phyloP scores from a whole-genome alignment of 2,888 invertebrate genomes.

The Phaedon cochleariae region DNA sequence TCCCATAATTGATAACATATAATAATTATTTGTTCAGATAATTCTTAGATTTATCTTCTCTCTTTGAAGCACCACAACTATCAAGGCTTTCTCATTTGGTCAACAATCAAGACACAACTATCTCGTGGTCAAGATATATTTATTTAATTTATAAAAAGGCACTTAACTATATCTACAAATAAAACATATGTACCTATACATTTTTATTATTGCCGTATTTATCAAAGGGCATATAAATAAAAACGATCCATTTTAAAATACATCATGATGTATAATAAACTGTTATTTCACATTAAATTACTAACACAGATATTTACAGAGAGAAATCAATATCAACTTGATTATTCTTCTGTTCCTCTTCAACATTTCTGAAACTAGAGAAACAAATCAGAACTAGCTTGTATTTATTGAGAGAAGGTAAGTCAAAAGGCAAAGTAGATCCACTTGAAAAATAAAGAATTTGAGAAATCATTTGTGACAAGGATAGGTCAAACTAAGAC shows the following conservation, averaged over 20 bases:
- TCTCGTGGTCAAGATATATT: slow-evolving; percentile 38
- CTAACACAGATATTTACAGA: slow-evolving; percentile 31
- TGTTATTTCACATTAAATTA: slow-evolving; percentile 23
- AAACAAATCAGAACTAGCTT: slow-evolving; percentile 14
- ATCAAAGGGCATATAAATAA: slow-evolving; percentile 43
- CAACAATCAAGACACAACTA: slow-evolving; percentile 36
- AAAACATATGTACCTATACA: slow-evolving; percentile 50
- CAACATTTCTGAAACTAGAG: slow-evolving; percentile 4
- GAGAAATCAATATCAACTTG: neutral
- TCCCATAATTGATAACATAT: slow-evolving; percentile 33
- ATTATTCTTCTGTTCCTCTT: neutral
- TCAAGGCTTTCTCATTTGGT: slow-evolving; percentile 33
- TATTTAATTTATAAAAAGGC: slow-evolving; percentile 50
- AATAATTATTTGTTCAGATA: slow-evolving; percentile 22
- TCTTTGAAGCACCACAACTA: slow-evolving; percentile 32
- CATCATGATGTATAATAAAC: slow-evolving; percentile 43
- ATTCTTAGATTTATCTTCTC: slow-evolving; percentile 18
- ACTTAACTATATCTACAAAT: slow-evolving; percentile 52
- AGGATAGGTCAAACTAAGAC: too few relatives aligned
- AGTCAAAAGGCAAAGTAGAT: too few relatives aligned
- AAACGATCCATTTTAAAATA: slow-evolving; percentile 40
- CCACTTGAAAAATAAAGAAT: too few relatives aligned
- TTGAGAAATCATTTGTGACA: too few relatives aligned
- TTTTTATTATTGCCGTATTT: slow-evolving; percentile 53
- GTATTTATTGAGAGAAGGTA: too few relatives aligned